Evolutionary conservation across 2,113 vertebrate genomes (phyloP).

Genomic region (Caretta caretta): DNA sequence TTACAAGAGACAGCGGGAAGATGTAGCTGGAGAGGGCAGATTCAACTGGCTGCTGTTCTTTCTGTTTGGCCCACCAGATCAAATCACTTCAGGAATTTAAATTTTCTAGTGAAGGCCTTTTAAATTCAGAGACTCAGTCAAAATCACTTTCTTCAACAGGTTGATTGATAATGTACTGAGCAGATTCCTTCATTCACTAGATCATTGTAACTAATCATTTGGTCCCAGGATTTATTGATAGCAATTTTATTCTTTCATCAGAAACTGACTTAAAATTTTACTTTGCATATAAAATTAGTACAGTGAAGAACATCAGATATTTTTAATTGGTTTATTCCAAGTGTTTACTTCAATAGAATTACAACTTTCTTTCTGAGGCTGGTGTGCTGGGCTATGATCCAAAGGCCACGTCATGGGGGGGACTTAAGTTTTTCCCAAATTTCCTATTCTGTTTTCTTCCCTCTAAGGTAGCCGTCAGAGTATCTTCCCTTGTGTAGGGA

Average conservation of each 20-base stretch:
- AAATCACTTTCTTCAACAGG: background rate
- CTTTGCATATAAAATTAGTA: background rate
- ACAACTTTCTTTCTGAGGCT: background rate
- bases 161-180: background rate
- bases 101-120: background rate
- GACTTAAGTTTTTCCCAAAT: background rate
- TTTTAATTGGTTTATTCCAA: background rate
- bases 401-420: background rate
- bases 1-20: background rate
- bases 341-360: background rate
- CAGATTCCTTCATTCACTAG: background rate
- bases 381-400: background rate
- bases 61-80: background rate
- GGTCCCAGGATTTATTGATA: conserved; percentile 19
- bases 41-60: background rate
- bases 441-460: background rate
- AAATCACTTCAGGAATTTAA: background rate
- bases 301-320: background rate
- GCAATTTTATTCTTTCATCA: conserved; percentile 16
- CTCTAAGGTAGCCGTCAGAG: background rate
- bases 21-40: background rate
- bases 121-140: background rate
- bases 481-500: background rate
- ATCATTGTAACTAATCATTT: conserved; percentile 2
- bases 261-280: conserved; percentile 3